Evolutionary conservation across 2,113 vertebrate species (phyloP), one percentile per base, ranked within the genome.

Genomic region (Epinephelus lanceolatus): DNA sequence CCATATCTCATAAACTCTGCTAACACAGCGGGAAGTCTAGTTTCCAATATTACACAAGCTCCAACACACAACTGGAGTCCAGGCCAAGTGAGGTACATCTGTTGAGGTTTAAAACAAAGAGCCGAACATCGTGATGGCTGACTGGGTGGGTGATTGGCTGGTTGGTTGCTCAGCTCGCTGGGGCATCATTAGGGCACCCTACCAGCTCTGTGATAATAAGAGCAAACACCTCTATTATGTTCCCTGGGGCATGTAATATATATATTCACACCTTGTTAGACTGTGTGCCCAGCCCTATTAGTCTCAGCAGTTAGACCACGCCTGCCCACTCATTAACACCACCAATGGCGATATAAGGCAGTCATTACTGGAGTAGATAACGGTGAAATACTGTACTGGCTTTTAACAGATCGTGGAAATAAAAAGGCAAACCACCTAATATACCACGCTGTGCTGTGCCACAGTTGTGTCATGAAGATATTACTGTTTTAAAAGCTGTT

Each of bases 261-360:
- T 85, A 66, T 74, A 78, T 88, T 87, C 80, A 76, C 79, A 89
- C 83, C 81, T 86, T 74, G 68, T 91, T 88, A 86, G 71, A 56
- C 70, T 65, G 69, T 86, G 81, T 81, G 68, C 78, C 71, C 76
- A 74, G 45, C 79, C 69, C 82, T 68, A 76, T 86, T 92, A 86
- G 73, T 67, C 66, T 77, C 86, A 73, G 81, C 78, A 55, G 55
- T 84, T 49, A 67, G 71, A 59, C 71, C 2, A 23, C 23, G 25
- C 18, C 81, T 72, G 81, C 81, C 51, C 76, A 40, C 86, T 90
- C 85, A 86, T 91, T 90, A 92, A 73, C 86, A 66, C 83, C 12
- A 30, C 56, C 19, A 9, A 86, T 81, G 62, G 51, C 60, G 75
- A 88, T 68, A 53, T 61, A 84, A 88, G 66, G 27, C 51, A 13